Evolutionary conservation across 2,113 vertebrate genomes (phyloP).

Genomic region (Rhea pennata): DNA sequence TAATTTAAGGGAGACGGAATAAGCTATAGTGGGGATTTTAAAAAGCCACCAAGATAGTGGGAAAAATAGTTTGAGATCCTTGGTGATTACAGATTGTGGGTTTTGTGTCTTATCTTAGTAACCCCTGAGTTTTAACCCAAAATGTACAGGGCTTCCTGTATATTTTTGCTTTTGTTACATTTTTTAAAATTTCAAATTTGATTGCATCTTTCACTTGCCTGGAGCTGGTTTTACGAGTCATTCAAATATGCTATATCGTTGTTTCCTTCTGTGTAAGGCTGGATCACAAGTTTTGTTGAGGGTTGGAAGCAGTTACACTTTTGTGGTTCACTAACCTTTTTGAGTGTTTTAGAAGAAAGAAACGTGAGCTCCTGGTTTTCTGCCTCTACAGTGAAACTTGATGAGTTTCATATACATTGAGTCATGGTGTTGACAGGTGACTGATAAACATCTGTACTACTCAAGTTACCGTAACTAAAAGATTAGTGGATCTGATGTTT

Average conservation of each 20-base stretch:
- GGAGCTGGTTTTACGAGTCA: conserved; percentile 68
- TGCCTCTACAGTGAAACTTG: conserved; percentile 72
- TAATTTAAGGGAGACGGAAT: neutral
- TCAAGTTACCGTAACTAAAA: conserved; percentile 76
- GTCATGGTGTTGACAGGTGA: conserved; percentile 79
- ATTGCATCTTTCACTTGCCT: conserved; percentile 11
- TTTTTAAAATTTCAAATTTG: neutral
- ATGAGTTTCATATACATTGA: conserved; percentile 78
- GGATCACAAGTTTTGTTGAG: conserved; percentile 31
- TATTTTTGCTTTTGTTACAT: neutral
- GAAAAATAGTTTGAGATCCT: neutral
- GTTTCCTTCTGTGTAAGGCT: conserved; percentile 23
- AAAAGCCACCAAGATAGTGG: neutral
- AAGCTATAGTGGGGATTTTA: neutral
- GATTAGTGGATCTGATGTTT: conserved; percentile 57
- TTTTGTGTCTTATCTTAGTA: neutral
- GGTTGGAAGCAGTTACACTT: conserved; percentile 71
- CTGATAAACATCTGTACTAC: conserved; percentile 79
- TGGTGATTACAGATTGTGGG: fast-evolving
- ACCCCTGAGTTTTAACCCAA: neutral
- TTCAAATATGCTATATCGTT: neutral
- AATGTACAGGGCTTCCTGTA: neutral
- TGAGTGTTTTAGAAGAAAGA: conserved; percentile 71
- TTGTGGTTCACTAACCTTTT: conserved; percentile 74
- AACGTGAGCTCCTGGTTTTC: conserved; percentile 82